A percentile compares a stretch with the other conserved stretches of the same genome.
Conservation (phyloP, 2,888 invertebrate genomes). For the Siphonodentalium dalli region DNA sequence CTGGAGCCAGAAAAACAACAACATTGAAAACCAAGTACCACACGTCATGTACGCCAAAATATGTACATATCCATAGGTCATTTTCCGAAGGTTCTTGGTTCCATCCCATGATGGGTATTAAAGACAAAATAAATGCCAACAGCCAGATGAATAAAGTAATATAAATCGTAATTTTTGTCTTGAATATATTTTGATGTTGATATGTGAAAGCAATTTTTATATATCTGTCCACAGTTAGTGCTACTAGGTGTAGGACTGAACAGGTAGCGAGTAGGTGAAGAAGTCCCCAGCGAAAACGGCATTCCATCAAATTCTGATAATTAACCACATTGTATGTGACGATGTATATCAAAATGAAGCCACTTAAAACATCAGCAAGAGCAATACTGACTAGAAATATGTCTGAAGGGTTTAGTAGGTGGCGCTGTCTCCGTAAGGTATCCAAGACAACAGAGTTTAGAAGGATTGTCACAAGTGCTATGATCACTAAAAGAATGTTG, state of each 20-base stretch:
- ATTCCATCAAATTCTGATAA: conserved; percentile 40
- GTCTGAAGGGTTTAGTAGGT: conserved; percentile 32
- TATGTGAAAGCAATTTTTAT: conserved; percentile 37
- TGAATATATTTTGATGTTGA: conserved; percentile 31
- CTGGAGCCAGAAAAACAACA: conserved; percentile 32
- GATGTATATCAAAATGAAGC: conserved; percentile 40
- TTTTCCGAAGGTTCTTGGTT: conserved; percentile 22
- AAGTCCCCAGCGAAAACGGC: conserved; percentile 33
- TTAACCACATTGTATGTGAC: conserved; percentile 40
- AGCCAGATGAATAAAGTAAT: conserved; percentile 31
- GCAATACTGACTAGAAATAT: conserved; percentile 37
- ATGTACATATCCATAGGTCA: conserved; percentile 31
- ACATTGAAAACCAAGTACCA: conserved; percentile 29
- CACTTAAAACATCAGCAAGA: conserved; percentile 35
- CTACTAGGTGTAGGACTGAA: conserved; percentile 33
- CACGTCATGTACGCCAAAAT: conserved; percentile 31
- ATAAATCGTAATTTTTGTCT: conserved; percentile 22
- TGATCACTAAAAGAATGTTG: conserved; percentile 18
- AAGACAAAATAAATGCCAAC: conserved; percentile 30
- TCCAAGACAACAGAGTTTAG: conserved; percentile 34
- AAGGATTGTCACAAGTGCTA: conserved; percentile 33
- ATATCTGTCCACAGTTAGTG: conserved; percentile 37
- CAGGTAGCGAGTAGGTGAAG: conserved; percentile 30
- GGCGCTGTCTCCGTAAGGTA: conserved; percentile 25
- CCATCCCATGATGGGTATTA: conserved; percentile 36